Conservation (phyloP, 2,888 invertebrate species). For the Chromoteleia sp. region DNA sequence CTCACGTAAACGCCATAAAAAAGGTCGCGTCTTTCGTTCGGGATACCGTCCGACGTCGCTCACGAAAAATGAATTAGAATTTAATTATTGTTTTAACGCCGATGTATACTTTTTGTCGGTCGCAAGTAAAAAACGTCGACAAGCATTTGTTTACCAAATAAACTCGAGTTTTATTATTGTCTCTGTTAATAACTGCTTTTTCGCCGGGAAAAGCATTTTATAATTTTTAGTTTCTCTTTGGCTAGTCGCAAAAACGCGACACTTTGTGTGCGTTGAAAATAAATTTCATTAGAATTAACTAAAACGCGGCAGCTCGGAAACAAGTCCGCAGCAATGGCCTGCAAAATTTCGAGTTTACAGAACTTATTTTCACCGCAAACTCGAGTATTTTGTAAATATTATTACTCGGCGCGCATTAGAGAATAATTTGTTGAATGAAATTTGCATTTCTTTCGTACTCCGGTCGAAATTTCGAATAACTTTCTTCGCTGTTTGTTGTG, state of each 20-base stretch:
- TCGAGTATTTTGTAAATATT: slow-evolving; percentile 60
- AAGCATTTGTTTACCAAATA: slow-evolving; percentile 25
- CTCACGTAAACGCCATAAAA: slow-evolving; percentile 55
- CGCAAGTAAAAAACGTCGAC: background rate
- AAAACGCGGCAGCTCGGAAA: slow-evolving; percentile 17
- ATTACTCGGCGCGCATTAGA: slow-evolving; percentile 40
- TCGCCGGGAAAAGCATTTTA: slow-evolving; percentile 18
- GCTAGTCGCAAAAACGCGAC: slow-evolving; percentile 18
- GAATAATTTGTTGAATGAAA: slow-evolving; percentile 57
- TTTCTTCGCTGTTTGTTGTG: slow-evolving; percentile 21
- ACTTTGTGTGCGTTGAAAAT: slow-evolving; percentile 30
- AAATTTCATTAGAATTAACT: slow-evolving; percentile 55
- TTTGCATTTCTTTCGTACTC: slow-evolving; percentile 42
- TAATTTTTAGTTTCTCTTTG: slow-evolving; percentile 16
- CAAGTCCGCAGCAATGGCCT: slow-evolving; percentile 15
- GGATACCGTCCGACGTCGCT: slow-evolving; percentile 6
- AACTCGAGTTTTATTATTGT: slow-evolving; percentile 19
- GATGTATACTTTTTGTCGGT: background rate
- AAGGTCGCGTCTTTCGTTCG: background rate
- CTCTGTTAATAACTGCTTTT: slow-evolving; percentile 16
- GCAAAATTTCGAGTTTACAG: slow-evolving; percentile 50
- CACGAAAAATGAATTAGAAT: slow-evolving; percentile 33
- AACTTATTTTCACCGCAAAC: slow-evolving; percentile 53
- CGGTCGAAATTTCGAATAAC: slow-evolving; percentile 8
- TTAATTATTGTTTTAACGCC: slow-evolving; percentile 43